Evolutionary conservation across 2,797 vertebrate species (phyloP), one percentile per base, ranked within the genome.

Genomic region (Gallirallus australis): DNA sequence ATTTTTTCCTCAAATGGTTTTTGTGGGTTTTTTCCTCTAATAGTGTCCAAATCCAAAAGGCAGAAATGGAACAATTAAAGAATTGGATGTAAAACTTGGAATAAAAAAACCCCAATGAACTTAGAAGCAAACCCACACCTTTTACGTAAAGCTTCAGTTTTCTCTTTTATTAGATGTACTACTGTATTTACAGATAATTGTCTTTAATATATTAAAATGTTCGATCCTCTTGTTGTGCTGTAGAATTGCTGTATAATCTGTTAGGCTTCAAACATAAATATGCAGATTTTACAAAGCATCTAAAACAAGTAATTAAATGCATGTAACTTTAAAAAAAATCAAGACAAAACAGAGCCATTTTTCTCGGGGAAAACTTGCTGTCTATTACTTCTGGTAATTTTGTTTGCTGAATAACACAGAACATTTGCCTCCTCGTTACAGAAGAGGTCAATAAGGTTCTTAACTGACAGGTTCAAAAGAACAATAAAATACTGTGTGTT

Each of bases 401-500:
- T 89, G 33, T 76, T 84, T 89, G 37, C 84, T 27, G 24, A 86
- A 66, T 78, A 93, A 86, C n/a, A 47, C 61, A 54, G 66, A 70
- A 47, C 30, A 35, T 63, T 96, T 90, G 45, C 71, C 54, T 57
- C 30, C 53, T 77, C 15, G 7, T 60, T 92, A 45, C 28, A 59
- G 73, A 45, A 94, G 70, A 88, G 73, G 92, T 82, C 87, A 93
- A 14, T 85, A 48, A 71, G 66, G 53, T 61, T 92, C 7, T 6
- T 84, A 93, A 90, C 63, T 69, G 71, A 66, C 75, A 69, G 61
- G 48, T 93, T 95, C 66, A 35, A 86, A 86, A 95, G 90, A 89
- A 95, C 71, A 92, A 92, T 93, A 77, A 95, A 92, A 89, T 61
- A 17, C 28, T 1, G 1, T 72, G 31, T 93, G 47, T 75, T 84